Evolutionary conservation across 2,113 vertebrate species (phyloP).

Genomic region (Gila orcuttii): DNA sequence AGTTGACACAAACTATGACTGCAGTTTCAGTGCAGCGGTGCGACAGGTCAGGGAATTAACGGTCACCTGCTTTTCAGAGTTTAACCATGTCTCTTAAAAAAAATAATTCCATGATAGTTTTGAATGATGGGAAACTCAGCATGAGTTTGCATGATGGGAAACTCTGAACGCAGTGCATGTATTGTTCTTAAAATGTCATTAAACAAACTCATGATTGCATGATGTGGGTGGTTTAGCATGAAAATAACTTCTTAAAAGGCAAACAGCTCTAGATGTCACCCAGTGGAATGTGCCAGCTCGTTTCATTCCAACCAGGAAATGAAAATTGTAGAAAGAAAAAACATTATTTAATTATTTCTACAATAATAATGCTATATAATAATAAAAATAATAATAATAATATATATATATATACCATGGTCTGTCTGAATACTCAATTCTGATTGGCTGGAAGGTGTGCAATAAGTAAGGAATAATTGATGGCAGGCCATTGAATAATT

Average conservation of each 20-base stretch:
- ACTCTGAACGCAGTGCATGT: not conserved
- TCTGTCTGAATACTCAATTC: too few relatives aligned
- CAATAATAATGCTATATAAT: too few relatives aligned
- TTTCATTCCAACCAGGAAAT: not conserved
- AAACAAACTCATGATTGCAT: not conserved
- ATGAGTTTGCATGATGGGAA: not conserved
- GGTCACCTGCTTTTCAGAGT: constrained; percentile 20
- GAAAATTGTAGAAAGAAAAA: not conserved
- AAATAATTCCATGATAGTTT: not conserved
- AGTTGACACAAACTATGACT: constrained; percentile 27
- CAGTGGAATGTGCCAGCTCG: not conserved
- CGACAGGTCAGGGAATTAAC: not conserved
- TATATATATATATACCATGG: too few relatives aligned
- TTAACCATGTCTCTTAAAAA: not conserved
- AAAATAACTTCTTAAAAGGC: constrained; percentile 2
- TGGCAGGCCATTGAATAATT: too few relatives aligned
- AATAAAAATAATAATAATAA: too few relatives aligned
- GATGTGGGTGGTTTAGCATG: constrained; percentile 35
- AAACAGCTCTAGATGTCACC: not conserved
- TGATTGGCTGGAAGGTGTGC: too few relatives aligned
- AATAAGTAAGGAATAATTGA: too few relatives aligned
- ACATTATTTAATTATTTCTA: not conserved
- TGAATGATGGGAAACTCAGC: not conserved
- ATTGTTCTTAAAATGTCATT: constrained; percentile 11
- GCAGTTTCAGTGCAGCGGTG: constrained; percentile 7